phyloP scores from a whole-genome alignment of 2,888 invertebrate species.

The Exocentrus adspersus region DNA sequence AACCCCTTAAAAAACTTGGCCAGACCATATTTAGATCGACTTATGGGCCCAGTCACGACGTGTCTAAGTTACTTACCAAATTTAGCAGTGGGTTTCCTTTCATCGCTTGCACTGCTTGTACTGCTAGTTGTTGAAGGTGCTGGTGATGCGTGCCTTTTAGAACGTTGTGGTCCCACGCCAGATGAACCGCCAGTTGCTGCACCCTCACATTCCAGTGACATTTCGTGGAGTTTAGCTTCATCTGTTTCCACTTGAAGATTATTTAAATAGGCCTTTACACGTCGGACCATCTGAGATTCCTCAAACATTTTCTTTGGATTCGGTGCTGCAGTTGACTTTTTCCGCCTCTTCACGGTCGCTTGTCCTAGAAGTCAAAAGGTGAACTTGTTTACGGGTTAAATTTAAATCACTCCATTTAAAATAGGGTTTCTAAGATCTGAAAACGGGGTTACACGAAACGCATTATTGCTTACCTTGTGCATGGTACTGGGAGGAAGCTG shows the following conservation, averaged over 20 bases:
- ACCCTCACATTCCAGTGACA: constrained; percentile 91
- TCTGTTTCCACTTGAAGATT: constrained; percentile 92
- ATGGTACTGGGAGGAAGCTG: constrained; percentile 71
- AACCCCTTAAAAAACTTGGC: too few relatives aligned
- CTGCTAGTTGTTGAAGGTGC: constrained; percentile 93
- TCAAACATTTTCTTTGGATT: constrained; percentile 99
- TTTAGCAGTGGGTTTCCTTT: constrained; percentile 72
- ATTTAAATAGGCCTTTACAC: constrained; percentile 95
- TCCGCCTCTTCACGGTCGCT: constrained; percentile 88
- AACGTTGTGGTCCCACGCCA: constrained; percentile 59
- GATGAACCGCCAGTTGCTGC: constrained; percentile 63
- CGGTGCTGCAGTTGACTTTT: constrained; percentile 88
- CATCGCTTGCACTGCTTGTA: constrained; percentile 87
- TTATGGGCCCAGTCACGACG: too few relatives aligned
- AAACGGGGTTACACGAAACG: neutral
- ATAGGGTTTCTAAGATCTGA: neutral
- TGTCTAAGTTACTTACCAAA: constrained; percentile 65
- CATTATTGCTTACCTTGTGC: constrained; percentile 57
- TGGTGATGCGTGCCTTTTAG: constrained; percentile 89
- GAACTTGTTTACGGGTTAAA: too few relatives aligned
- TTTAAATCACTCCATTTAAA: too few relatives aligned
- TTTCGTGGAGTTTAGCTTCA: constrained; percentile 87
- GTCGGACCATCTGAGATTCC: constrained; percentile 97
- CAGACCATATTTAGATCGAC: too few relatives aligned
- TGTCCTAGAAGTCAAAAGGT: constrained; percentile 68